Conservation (phyloP, 2,888 invertebrate genomes). For the Luperina testacea region DNA sequence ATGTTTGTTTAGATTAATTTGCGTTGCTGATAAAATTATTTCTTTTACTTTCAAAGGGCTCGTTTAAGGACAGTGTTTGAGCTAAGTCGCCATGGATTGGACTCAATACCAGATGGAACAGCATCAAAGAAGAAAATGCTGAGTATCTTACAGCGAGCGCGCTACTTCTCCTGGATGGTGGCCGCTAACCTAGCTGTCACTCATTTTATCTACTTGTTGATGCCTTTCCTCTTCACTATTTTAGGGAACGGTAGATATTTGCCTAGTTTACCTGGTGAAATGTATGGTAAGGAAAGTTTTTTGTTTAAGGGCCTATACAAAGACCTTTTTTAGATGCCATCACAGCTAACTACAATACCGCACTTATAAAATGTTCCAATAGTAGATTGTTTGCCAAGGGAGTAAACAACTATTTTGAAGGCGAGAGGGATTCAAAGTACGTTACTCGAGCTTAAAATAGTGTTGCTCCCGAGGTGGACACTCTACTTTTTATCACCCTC, state of each 20-base stretch:
- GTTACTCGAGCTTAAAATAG: too few relatives aligned
- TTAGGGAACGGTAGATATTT: conserved; percentile 74
- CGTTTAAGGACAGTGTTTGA: too few relatives aligned
- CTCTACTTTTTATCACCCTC: too few relatives aligned
- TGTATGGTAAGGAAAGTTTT: conserved; percentile 70
- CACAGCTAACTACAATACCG: background rate
- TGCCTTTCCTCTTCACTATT: conserved; percentile 75
- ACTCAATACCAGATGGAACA: too few relatives aligned
- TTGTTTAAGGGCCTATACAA: background rate
- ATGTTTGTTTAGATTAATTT: background rate
- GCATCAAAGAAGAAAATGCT: too few relatives aligned
- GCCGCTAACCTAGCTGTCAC: conserved; percentile 72
- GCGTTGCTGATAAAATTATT: background rate
- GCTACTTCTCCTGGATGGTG: conserved; percentile 74
- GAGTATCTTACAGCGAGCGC: conserved; percentile 68
- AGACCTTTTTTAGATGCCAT: background rate
- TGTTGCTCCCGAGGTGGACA: too few relatives aligned
- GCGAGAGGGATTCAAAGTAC: too few relatives aligned
- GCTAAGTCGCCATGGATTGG: too few relatives aligned
- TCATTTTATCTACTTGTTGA: conserved; percentile 73
- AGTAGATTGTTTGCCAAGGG: too few relatives aligned
- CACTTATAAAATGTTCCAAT: too few relatives aligned
- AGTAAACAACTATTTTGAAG: too few relatives aligned
- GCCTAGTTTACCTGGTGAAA: conserved; percentile 77
- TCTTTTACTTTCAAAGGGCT: too few relatives aligned